Evolutionary conservation across 1,140 invertebrate genomes (phyloP).

Genomic region (Brachionus koreanus): DNA sequence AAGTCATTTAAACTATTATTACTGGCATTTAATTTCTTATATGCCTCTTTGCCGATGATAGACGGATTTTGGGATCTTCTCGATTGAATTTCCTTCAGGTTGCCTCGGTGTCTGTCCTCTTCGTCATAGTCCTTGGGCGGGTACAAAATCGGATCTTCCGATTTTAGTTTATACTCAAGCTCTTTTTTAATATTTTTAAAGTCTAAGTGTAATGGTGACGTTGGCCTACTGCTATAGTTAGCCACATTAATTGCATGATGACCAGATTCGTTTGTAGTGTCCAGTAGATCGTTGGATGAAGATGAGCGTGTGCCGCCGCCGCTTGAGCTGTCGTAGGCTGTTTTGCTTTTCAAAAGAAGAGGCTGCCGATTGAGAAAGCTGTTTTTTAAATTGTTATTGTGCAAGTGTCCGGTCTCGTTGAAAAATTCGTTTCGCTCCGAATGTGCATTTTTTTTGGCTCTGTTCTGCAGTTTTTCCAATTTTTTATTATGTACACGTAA

Average conservation of each 20-base stretch:
- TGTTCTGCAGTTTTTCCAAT: neutral
- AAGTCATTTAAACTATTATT: neutral
- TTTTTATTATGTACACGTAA: slow-evolving; percentile 12
- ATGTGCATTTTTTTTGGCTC: neutral
- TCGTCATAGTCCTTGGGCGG: slow-evolving; percentile 6
- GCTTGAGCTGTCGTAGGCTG: neutral
- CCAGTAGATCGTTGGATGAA: neutral
- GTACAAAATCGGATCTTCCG: neutral
- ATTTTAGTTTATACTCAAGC: slow-evolving; percentile 6
- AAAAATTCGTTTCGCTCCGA: neutral
- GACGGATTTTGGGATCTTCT: slow-evolving; percentile 12
- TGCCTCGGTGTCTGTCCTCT: slow-evolving; percentile 10
- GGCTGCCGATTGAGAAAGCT: neutral
- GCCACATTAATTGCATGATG: neutral
- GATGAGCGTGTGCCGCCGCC: slow-evolving; percentile 2
- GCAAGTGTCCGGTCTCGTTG: neutral
- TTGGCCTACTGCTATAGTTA: neutral
- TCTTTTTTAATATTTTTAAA: slow-evolving; percentile 29
- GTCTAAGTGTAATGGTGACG: neutral
- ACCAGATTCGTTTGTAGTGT: neutral
- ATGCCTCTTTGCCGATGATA: neutral
- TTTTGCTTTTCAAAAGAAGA: neutral
- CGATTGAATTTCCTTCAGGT: neutral
- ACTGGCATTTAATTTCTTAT: neutral
- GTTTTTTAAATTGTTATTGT: slow-evolving; percentile 8